Base-by-base conservation (phyloP, 1,140 invertebrate species). In the Cydia pomonella region DNA sequence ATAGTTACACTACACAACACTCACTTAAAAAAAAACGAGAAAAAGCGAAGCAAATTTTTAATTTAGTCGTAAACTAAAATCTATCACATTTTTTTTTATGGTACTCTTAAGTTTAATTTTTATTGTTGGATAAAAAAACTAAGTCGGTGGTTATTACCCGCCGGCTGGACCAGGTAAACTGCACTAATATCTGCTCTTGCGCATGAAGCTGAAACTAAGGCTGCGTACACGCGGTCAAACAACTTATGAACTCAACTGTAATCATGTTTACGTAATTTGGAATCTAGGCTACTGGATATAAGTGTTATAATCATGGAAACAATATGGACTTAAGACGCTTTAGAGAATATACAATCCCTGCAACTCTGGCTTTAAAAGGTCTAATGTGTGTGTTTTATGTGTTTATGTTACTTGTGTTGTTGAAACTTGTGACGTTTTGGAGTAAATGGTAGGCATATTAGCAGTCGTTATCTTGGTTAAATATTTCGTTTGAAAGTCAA, bases 141-240 rank as follows among this genome's bases (percentile, higher is more conserved):
- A 59, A 23, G 53, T 23, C n/a, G 53, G 16, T 53, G 12, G 25
- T 66, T 66, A 29, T 27, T 69, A 33, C 77, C 80, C 78, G 74
- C 74, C 77, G 76, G 69, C 71, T 59, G 76, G 78, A 82, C 78
- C 83, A 82, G 84, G 80, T 83, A 75, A 75, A 82, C 80, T 82
- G 80, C 81, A 80, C 81, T 84, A 79, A 80, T 73, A 66, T 74
- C 27, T 73, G 72, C 77, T 69, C 66, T 53, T 72, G 76, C 78
- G 63, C 77, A 29, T 79, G 80, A 86, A 84, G 75, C 87, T 88
- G 87, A 88, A 87, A 87, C 77, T 72, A 84, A 87, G 84, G 81
- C 79, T 76, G 79, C 76, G 87, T 72, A 33, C 79, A 84, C 85
- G 84, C 77, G 13, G 66, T 47, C 79, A 75, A 75, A 77, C 27